These are phyloP conservation scores for Theocolax elegans DNA, from an alignment of 1,140 invertebrate genomes.

Conservation along the genomic window DNA sequence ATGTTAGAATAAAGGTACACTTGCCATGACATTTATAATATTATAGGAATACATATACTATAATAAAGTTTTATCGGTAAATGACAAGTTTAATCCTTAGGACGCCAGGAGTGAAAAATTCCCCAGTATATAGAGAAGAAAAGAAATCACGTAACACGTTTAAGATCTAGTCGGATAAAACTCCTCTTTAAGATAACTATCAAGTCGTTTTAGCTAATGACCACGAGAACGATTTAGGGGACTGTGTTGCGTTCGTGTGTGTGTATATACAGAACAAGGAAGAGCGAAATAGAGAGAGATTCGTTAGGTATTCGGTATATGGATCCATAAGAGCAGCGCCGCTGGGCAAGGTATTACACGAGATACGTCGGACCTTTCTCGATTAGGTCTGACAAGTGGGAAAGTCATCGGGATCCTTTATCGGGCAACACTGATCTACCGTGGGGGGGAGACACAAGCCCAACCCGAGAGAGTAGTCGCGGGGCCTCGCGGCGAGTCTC, in stretches of 20 bases:
- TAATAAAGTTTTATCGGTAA: too few species aligned
- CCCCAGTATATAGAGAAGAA: too few species aligned
- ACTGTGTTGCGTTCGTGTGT: slow-evolving; percentile 19
- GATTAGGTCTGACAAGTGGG: slow-evolving; percentile 48
- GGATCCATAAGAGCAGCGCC: too few species aligned
- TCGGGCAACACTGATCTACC: slow-evolving; percentile 29
- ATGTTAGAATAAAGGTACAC: too few species aligned
- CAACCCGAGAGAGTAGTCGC: too few species aligned
- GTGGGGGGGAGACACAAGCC: too few species aligned
- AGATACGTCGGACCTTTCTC: slow-evolving; percentile 9
- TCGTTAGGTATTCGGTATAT: too few species aligned
- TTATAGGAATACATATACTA: too few species aligned
- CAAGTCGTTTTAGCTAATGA: slow-evolving; percentile 39
- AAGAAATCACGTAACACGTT: neutral
- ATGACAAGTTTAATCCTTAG: too few species aligned
- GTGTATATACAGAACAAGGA: slow-evolving; percentile 18
- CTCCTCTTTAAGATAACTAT: slow-evolving; percentile 7
- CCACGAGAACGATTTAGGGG: slow-evolving; percentile 42
- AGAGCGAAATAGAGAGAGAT: neutral
- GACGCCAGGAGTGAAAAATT: too few species aligned
- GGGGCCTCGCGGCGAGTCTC: too few species aligned
- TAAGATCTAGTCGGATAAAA: neutral
- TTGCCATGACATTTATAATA: too few species aligned
- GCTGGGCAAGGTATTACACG: neutral
- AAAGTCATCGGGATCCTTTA: slow-evolving; percentile 45